These are phyloP conservation scores for Enteromius afrohamiltoni DNA, from an alignment of 2,797 vertebrate genomes.

Conservation along the genomic window DNA sequence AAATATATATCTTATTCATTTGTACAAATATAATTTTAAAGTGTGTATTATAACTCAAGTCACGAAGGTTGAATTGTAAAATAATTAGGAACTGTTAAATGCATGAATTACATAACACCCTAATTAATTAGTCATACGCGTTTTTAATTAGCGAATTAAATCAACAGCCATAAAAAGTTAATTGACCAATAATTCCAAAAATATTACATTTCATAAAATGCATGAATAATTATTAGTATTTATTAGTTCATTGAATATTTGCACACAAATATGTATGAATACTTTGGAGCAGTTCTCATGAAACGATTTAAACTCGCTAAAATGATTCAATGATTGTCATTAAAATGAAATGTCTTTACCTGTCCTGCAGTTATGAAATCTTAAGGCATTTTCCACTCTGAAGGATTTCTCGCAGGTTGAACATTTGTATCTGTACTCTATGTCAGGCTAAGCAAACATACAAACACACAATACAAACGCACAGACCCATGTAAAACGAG, in stretches of 20 bases:
- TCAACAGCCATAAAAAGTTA: neutral
- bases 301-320: neutral
- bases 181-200: neutral
- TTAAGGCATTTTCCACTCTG: conserved; percentile 92
- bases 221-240: neutral
- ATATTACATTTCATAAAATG: neutral
- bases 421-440: conserved; percentile 91
- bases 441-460: conserved; percentile 80
- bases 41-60: neutral
- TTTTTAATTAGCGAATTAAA: neutral
- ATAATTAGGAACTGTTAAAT: neutral
- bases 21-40: neutral
- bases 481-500: neutral
- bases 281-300: too few relatives aligned
- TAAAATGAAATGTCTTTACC: conserved; percentile 71
- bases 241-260: neutral
- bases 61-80: neutral
- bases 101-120: neutral
- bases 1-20: neutral
- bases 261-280: neutral
- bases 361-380: conserved; percentile 98
- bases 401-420: conserved; percentile 94
- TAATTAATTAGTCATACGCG: neutral
- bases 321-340: neutral
- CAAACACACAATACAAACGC: conserved; percentile 9